Conservation (phyloP, 2,797 vertebrate genomes). For the Aulostomus chinensis region DNA sequence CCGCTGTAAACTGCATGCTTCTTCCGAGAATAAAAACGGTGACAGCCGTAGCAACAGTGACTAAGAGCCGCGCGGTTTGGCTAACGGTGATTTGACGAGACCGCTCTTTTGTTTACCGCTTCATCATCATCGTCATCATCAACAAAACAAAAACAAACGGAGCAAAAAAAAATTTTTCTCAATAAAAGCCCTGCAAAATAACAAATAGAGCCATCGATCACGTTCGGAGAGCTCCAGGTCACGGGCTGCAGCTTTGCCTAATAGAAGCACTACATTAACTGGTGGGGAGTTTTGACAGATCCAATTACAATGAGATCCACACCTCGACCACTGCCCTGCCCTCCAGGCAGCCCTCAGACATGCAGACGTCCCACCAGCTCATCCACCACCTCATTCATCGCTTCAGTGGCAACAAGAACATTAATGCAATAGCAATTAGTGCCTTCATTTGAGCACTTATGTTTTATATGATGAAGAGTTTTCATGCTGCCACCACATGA, state of each 20-base stretch:
- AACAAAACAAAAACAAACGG: constrained; percentile 7
- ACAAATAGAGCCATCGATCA: constrained; percentile 61
- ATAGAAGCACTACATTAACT: constrained; percentile 75
- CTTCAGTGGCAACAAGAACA: no score
- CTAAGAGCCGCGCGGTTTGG: not conserved
- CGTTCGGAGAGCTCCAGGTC: constrained; percentile 43
- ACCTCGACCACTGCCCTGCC: constrained; percentile 52
- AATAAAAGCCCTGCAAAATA: constrained; percentile 25
- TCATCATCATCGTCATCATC: not conserved
- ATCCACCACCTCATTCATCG: not conserved
- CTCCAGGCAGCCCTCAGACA: constrained; percentile 34
- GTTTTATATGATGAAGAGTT: constrained; percentile 27
- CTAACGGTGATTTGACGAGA: not conserved
- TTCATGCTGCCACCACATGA: constrained; percentile 43
- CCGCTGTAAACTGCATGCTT: not conserved
- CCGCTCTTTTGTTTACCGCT: not conserved
- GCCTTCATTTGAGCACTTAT: not conserved
- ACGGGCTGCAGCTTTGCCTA: constrained; percentile 59
- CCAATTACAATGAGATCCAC: constrained; percentile 76
- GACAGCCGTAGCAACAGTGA: not conserved
- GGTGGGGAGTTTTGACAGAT: constrained; percentile 76
- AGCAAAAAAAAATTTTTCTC: no score
- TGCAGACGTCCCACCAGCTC: not conserved
- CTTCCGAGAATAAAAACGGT: not conserved
- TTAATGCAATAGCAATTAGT: not conserved